Percentiles rank a stretch among this genome's conserved stretches.
phyloP scores from a whole-genome alignment of 2,888 invertebrate species.

The Cenopis cana region DNA sequence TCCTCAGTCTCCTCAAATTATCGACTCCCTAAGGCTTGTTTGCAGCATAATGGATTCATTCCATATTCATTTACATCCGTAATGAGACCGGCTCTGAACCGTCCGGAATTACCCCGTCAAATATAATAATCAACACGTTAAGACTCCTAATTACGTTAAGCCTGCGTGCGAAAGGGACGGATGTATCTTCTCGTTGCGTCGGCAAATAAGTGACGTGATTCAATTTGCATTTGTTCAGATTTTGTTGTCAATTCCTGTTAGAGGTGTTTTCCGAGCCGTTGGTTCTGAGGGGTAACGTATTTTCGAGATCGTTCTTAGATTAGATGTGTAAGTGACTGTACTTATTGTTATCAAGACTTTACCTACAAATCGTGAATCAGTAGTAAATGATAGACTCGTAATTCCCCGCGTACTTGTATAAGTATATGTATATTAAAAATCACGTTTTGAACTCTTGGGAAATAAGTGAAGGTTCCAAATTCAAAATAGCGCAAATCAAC shows the following conservation, averaged over 20 bases:
- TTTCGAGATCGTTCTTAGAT: background rate
- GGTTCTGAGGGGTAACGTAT: constrained; percentile 35
- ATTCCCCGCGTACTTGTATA: too few species aligned
- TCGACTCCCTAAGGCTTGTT: constrained; percentile 74
- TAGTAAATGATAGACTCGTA: too few species aligned
- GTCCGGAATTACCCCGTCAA: constrained; percentile 78
- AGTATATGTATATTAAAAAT: too few species aligned
- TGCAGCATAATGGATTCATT: constrained; percentile 84
- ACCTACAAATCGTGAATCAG: too few species aligned
- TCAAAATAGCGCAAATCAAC: too few species aligned
- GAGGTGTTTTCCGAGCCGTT: constrained; percentile 53
- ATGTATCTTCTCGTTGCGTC: constrained; percentile 53
- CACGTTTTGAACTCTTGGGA: too few species aligned
- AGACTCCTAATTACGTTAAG: constrained; percentile 54
- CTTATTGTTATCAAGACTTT: too few species aligned
- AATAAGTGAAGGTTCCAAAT: too few species aligned
- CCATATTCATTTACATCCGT: constrained; percentile 83
- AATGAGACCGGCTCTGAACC: constrained; percentile 78
- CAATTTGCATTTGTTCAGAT: constrained; percentile 77
- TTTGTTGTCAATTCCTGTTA: constrained; percentile 67
- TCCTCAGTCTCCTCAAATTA: constrained; percentile 68
- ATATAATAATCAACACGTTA: constrained; percentile 67
- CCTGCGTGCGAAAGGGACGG: constrained; percentile 53
- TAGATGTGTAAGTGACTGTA: too few species aligned
- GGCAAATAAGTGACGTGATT: constrained; percentile 65